Conservation (phyloP, 2,888 invertebrate species). For the Aporophyla nigra region DNA sequence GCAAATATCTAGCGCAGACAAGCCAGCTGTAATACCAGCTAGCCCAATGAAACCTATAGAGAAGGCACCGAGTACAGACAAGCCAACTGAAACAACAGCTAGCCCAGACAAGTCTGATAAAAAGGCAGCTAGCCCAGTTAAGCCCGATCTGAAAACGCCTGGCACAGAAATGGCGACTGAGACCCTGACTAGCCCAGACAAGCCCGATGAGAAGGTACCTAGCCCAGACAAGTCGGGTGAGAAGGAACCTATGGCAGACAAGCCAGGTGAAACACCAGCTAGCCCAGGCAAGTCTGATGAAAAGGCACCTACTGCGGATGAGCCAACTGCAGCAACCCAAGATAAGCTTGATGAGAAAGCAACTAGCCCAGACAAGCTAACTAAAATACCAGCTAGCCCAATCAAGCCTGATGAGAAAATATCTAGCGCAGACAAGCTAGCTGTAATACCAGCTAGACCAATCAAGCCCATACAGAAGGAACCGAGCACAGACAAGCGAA, state of each 20-base stretch:
- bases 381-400: conserved; percentile 9
- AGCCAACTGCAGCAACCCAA: conserved; percentile 4
- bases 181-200: too few relatives aligned
- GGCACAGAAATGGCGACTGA: too few relatives aligned
- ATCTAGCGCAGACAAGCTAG: neutral
- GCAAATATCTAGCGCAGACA: too few relatives aligned
- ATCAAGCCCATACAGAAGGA: neutral
- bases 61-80: too few relatives aligned
- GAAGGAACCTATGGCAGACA: too few relatives aligned
- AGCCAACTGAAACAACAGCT: neutral
- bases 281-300: neutral
- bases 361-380: neutral
- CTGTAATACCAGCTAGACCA: neutral
- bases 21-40: too few relatives aligned
- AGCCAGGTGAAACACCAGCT: neutral
- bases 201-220: neutral
- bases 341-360: conserved; percentile 4
- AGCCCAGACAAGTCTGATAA: neutral
- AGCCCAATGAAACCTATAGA: too few relatives aligned
- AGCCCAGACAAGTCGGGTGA: neutral
- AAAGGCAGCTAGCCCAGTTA: neutral
- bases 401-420: neutral
- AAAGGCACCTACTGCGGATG: neutral
- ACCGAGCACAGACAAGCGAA: too few relatives aligned
- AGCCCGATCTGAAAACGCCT: conserved; percentile 8